Conservation (phyloP, 2,888 invertebrate genomes). For the Melipona beecheii region DNA sequence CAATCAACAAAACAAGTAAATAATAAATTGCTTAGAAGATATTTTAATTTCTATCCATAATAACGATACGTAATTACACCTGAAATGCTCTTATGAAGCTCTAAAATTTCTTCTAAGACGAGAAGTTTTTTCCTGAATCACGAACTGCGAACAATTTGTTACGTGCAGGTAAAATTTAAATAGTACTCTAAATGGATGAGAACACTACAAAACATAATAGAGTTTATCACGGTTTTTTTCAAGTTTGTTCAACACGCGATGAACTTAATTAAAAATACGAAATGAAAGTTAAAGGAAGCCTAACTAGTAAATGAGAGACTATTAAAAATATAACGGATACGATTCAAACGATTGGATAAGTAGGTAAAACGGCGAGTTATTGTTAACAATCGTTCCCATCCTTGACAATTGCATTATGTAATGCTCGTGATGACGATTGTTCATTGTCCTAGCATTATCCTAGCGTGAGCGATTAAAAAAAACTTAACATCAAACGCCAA, state of each 20-base stretch:
- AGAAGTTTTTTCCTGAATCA: neutral
- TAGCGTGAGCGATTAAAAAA: conserved; percentile 35
- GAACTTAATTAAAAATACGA: neutral
- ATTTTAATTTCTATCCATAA: neutral
- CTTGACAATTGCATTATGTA: conserved; percentile 32
- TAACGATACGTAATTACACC: neutral
- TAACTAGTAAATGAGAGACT: conserved; percentile 3
- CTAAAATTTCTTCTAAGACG: neutral
- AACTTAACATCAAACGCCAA: neutral
- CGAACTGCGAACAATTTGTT: neutral
- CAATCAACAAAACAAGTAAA: too few species aligned
- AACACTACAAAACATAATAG: neutral
- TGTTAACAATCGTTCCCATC: conserved; percentile 21
- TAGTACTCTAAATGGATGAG: neutral
- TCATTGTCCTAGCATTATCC: neutral
- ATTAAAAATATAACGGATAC: conserved; percentile 22
- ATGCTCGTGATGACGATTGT: conserved; percentile 31
- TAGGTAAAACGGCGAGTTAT: conserved; percentile 4
- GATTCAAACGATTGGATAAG: conserved; percentile 14
- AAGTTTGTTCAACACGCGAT: neutral
- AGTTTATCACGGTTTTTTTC: neutral
- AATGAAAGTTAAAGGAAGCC: neutral
- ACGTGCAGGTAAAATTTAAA: neutral
- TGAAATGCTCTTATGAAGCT: neutral
- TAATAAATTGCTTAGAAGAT: too few species aligned